Conservation (phyloP, 1,140 invertebrate genomes). For the Drosophila kanapiae region DNA sequence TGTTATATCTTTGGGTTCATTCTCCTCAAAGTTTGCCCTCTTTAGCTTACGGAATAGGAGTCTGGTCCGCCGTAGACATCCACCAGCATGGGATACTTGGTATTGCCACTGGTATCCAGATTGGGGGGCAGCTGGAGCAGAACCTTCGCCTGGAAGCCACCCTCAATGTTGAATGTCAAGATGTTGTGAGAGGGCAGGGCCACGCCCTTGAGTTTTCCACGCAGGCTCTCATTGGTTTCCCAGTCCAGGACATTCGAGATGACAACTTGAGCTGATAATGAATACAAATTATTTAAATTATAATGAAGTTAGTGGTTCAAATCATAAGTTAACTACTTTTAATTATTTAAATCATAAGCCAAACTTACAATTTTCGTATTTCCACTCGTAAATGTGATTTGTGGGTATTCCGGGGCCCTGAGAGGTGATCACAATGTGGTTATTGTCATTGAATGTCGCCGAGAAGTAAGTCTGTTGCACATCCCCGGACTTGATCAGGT, state of each 20-base stretch:
- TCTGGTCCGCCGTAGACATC: conserved; percentile 97
- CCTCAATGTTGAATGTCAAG: conserved; percentile 69
- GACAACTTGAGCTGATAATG: conserved; percentile 58
- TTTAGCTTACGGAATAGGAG: conserved; percentile 90
- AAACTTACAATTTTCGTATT: conserved; percentile 59
- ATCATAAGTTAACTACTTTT: background rate
- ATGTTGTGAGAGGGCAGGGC: conserved; percentile 69
- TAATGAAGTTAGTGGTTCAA: background rate
- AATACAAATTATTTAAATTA: background rate
- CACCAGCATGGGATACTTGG: conserved; percentile 93
- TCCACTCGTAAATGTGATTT: conserved; percentile 68
- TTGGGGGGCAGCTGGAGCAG: conserved; percentile 91
- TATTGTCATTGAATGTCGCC: conserved; percentile 73
- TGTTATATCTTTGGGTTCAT: background rate
- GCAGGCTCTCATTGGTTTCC: conserved; percentile 71
- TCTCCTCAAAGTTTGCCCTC: too few relatives aligned
- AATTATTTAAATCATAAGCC: background rate
- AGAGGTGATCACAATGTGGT: conserved; percentile 74
- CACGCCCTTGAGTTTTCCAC: conserved; percentile 52
- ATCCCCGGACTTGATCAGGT: conserved; percentile 71
- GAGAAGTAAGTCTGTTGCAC: conserved; percentile 78
- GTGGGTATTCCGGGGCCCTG: conserved; percentile 78
- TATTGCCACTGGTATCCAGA: conserved; percentile 88
- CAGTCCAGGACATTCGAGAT: conserved; percentile 72
- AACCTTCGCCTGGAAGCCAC: conserved; percentile 79